Evolutionary conservation across 2,888 invertebrate species (phyloP).

Genomic region (Acrobasis consociella): DNA sequence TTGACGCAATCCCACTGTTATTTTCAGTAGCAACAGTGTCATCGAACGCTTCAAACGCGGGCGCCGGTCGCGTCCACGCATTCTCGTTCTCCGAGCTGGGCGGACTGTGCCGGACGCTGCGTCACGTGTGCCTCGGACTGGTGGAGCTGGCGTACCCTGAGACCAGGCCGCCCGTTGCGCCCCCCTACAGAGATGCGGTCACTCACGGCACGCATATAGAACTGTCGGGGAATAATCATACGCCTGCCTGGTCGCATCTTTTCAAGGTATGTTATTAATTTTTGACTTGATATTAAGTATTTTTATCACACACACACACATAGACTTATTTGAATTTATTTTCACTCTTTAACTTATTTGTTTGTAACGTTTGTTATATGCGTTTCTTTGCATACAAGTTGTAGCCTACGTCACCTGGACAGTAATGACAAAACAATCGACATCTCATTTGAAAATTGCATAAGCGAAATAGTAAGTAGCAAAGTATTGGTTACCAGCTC

Average conservation of each 20-base stretch:
- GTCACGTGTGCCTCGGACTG: slow-evolving; percentile 92
- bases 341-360: too few species aligned
- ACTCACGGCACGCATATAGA: slow-evolving; percentile 38
- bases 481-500: too few species aligned
- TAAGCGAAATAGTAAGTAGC: too few species aligned
- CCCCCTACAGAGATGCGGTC: slow-evolving; percentile 82
- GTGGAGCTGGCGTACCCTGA: slow-evolving; percentile 94
- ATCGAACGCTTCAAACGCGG: slow-evolving; percentile 16
- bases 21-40: slow-evolving; percentile 37
- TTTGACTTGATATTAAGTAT: too few species aligned
- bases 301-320: too few species aligned
- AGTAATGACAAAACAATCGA: too few species aligned
- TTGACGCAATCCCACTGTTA: neutral
- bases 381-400: too few species aligned
- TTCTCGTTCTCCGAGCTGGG: slow-evolving; percentile 90
- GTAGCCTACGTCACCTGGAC: too few species aligned
- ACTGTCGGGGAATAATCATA: slow-evolving; percentile 62
- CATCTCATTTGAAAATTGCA: too few species aligned
- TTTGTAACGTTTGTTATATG: too few species aligned
- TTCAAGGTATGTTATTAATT: slow-evolving; percentile 82
- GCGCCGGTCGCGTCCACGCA: slow-evolving; percentile 70
- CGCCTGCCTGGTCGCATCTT: slow-evolving; percentile 89
- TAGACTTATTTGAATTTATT: too few species aligned
- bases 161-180: slow-evolving; percentile 83
- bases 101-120: slow-evolving; percentile 86